A percentile compares a stretch with the other conserved stretches of the same genome.
Evolutionary conservation across 2,113 vertebrate genomes (phyloP).

Genomic region (Ardeotis arabs): DNA sequence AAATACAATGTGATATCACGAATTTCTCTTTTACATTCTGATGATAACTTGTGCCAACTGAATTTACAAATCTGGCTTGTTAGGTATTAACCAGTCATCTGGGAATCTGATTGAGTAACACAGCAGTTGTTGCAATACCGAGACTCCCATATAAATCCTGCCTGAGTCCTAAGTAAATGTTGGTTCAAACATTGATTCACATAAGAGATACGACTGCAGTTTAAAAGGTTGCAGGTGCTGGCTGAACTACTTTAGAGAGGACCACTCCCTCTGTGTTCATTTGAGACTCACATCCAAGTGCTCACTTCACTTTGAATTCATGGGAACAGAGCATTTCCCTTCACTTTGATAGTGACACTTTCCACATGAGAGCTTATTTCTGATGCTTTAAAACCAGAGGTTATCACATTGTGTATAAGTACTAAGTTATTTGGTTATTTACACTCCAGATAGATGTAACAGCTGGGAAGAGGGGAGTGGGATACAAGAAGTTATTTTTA

Average conservation of each 20-base stretch:
- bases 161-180: constrained; percentile 53
- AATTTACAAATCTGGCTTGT: constrained; percentile 23
- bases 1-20: background rate
- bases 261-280: background rate
- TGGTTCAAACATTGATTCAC: constrained; percentile 50
- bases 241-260: background rate
- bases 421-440: background rate
- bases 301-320: background rate
- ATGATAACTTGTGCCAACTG: background rate
- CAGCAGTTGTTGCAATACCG: constrained; percentile 52
- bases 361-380: background rate
- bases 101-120: constrained; percentile 64
- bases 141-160: constrained; percentile 49
- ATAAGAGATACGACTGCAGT: constrained; percentile 18
- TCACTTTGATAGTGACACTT: background rate
- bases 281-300: background rate
- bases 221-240: constrained; percentile 12
- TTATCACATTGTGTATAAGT: background rate
- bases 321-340: background rate
- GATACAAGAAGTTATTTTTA: background rate
- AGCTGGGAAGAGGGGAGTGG: background rate
- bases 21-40: background rate
- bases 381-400: constrained; percentile 9
- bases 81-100: constrained; percentile 62
- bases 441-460: background rate